Evolutionary conservation across 1,140 invertebrate species (phyloP).

Genomic region (Bradynema listronoti): DNA sequence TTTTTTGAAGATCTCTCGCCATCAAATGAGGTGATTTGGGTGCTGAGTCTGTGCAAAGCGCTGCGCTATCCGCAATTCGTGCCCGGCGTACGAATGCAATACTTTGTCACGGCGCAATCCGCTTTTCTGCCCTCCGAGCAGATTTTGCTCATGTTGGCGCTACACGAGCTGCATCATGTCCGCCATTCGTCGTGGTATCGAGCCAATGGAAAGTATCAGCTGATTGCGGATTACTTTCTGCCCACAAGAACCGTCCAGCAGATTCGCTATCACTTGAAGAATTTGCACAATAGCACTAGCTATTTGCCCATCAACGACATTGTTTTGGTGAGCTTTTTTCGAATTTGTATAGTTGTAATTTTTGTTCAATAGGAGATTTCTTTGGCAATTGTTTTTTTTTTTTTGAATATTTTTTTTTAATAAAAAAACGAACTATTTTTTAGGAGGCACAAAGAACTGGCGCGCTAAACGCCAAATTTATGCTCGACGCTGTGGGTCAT

Average conservation of each 20-base stretch:
- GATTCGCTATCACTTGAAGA: slow-evolving; percentile 40
- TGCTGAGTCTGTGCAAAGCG: slow-evolving; percentile 27
- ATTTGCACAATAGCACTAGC: slow-evolving; percentile 14
- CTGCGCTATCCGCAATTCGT: slow-evolving; percentile 30
- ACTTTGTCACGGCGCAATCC: not conserved
- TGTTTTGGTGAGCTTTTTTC: slow-evolving; percentile 9
- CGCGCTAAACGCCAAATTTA: slow-evolving; percentile 22
- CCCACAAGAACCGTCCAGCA: slow-evolving; percentile 34
- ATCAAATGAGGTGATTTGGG: slow-evolving; percentile 28
- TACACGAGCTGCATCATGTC: slow-evolving; percentile 20
- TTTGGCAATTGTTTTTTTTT: slow-evolving; percentile 1
- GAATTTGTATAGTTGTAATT: not conserved
- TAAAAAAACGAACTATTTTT: too few species aligned
- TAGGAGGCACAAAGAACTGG: slow-evolving; percentile 35
- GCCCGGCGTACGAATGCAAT: slow-evolving; percentile 3
- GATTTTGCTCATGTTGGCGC: slow-evolving; percentile 21
- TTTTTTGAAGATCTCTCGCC: slow-evolving; percentile 16
- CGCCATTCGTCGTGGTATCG: slow-evolving; percentile 19
- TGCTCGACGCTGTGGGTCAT: slow-evolving; percentile 19
- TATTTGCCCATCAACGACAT: slow-evolving; percentile 23
- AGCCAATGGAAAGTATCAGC: slow-evolving; percentile 25
- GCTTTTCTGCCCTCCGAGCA: slow-evolving; percentile 26
- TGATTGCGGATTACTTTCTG: slow-evolving; percentile 30
- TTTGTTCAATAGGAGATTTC: not conserved
- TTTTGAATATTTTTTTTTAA: slow-evolving; percentile 9